Evolutionary conservation across 2,113 vertebrate species (phyloP).

Genomic region (Motacilla tschutschensis): DNA sequence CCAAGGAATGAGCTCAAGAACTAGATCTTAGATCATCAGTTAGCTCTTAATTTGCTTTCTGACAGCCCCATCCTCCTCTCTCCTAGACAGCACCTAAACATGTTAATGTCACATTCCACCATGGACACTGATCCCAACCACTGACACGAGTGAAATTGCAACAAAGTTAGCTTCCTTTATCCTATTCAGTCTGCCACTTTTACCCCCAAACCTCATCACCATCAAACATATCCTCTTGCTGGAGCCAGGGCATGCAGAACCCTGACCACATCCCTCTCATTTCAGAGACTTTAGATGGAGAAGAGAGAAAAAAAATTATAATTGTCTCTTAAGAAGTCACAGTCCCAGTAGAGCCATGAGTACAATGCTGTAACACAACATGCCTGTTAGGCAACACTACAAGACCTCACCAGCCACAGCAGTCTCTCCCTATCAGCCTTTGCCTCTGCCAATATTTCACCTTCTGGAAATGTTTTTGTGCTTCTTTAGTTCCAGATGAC

Average conservation of each 20-base stretch:
- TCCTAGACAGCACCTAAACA: not conserved
- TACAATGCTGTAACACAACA: rapidly evolving
- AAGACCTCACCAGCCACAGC: not conserved
- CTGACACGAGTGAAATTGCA: not conserved
- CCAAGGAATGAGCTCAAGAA: not conserved
- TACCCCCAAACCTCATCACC: not conserved
- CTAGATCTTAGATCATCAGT: not conserved
- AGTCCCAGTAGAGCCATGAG: not conserved
- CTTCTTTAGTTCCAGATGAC: not conserved
- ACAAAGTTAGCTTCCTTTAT: not conserved
- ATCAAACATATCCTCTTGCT: not conserved
- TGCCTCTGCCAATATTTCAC: not conserved
- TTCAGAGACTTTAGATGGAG: not conserved
- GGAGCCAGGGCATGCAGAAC: not conserved
- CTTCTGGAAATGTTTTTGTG: not conserved
- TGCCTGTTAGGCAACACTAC: not conserved
- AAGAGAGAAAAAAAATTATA: not conserved
- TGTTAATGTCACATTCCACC: not conserved
- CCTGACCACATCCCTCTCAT: not conserved
- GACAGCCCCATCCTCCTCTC: not conserved
- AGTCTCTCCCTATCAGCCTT: not conserved
- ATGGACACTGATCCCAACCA: not conserved
- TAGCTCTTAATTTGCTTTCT: not conserved
- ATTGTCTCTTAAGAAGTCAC: not conserved
- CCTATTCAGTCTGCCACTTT: not conserved